phyloP scores from a whole-genome alignment of 2,888 invertebrate genomes.

The Diploptera punctata region DNA sequence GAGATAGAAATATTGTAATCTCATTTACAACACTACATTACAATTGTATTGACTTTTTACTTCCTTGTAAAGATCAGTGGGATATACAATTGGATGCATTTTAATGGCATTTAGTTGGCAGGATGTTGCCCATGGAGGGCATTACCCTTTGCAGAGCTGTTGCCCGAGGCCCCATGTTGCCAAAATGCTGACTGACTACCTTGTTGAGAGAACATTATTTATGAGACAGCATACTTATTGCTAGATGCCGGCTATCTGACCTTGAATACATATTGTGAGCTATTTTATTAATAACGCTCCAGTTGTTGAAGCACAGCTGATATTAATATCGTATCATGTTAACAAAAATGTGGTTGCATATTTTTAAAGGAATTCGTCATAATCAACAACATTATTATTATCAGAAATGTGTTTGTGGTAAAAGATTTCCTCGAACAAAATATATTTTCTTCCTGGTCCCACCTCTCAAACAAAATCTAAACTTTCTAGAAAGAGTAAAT shows the following conservation, averaged over 20 bases:
- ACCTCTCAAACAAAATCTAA: too few species aligned
- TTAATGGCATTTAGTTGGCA: neutral
- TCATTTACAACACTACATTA: too few species aligned
- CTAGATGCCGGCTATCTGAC: slow-evolving; percentile 1
- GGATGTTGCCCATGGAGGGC: neutral
- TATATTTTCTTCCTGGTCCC: too few species aligned
- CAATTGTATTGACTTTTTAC: too few species aligned
- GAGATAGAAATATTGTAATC: too few species aligned
- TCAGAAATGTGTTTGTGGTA: too few species aligned
- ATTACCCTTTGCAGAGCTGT: neutral
- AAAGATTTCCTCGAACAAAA: too few species aligned
- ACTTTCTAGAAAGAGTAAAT: too few species aligned
- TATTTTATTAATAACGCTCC: slow-evolving; percentile 9
- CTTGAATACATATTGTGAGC: neutral
- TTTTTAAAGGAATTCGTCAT: too few species aligned
- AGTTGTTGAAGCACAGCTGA: neutral
- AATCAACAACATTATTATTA: too few species aligned
- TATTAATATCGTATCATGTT: neutral
- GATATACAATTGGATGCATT: slow-evolving; percentile 11
- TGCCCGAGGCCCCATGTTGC: slow-evolving; percentile 3
- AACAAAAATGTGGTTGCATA: too few species aligned
- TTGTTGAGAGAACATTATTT: slow-evolving; percentile 32
- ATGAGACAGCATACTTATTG: slow-evolving; percentile 30
- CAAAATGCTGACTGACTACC: slow-evolving; percentile 26
- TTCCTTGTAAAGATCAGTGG: neutral